Conservation (phyloP, 2,113 vertebrate species). For the Vicugna pacos region DNA sequence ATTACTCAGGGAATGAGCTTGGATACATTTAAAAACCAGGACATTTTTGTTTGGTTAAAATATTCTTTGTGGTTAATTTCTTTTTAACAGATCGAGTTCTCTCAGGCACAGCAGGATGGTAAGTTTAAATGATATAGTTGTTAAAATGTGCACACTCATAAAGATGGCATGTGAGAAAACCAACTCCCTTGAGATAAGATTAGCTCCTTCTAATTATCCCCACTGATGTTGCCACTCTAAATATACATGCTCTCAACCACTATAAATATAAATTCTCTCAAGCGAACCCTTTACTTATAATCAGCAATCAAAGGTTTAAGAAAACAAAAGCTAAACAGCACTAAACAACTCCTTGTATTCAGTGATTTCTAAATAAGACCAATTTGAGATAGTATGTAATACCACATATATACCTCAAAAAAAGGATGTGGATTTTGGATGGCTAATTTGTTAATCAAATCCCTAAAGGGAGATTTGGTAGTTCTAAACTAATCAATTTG, state of each 20-base stretch:
- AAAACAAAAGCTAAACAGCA: constrained; percentile 47
- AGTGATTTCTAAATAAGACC: constrained; percentile 46
- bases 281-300: constrained; percentile 44
- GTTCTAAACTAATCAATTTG: not conserved
- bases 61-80: constrained; percentile 89
- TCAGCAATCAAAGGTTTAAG: constrained; percentile 54
- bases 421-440: not conserved
- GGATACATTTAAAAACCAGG: constrained; percentile 82
- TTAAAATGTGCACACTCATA: constrained; percentile 66
- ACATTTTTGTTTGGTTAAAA: constrained; percentile 84
- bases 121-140: constrained; percentile 84
- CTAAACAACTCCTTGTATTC: not conserved
- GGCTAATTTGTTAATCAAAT: constrained; percentile 7
- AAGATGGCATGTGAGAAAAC: constrained; percentile 59
- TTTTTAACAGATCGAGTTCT: constrained; percentile 93
- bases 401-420: not conserved
- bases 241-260: constrained; percentile 67
- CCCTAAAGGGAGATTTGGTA: not conserved
- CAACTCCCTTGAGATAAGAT: constrained; percentile 53
- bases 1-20: constrained; percentile 84
- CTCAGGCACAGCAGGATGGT: constrained; percentile 91
- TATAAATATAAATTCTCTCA: constrained; percentile 71
- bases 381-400: constrained; percentile 6
- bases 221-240: constrained; percentile 60
- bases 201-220: constrained; percentile 61